phyloP scores from a whole-genome alignment of 2,888 invertebrate genomes.

The Limenitis arthemis region DNA sequence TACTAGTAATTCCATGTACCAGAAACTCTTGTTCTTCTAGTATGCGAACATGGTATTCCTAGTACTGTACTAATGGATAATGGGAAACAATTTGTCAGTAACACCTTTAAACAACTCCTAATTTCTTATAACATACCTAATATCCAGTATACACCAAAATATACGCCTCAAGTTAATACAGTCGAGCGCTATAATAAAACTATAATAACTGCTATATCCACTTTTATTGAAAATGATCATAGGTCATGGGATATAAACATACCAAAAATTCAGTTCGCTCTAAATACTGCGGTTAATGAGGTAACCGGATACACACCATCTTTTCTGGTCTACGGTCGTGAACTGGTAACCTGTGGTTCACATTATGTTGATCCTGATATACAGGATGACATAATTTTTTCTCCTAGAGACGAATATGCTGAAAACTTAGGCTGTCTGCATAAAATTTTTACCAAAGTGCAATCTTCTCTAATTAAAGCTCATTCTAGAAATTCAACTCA shows the following conservation, averaged over 20 bases:
- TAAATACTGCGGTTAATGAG: conserved; percentile 11
- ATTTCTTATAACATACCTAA: conserved; percentile 4
- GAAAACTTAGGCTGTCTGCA: conserved; percentile 5
- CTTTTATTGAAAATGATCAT: conserved; percentile 7
- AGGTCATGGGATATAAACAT: conserved; percentile 9
- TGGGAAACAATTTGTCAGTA: conserved; percentile 20
- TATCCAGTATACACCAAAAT: conserved; percentile 4
- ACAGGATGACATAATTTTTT: not conserved
- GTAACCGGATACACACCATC: no score
- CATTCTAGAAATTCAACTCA: not conserved
- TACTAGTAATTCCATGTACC: no score
- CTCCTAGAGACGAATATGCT: conserved; percentile 6
- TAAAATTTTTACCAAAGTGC: conserved; percentile 1
- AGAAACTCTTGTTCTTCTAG: no score
- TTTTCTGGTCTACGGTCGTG: conserved; percentile 1
- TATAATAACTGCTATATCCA: conserved; percentile 9
- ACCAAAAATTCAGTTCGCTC: conserved; percentile 8
- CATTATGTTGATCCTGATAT: not conserved
- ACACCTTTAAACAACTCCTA: conserved; percentile 5
- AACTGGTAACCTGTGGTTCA: conserved; percentile 2
- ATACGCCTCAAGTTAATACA: conserved; percentile 8
- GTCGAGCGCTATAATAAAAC: conserved; percentile 15
- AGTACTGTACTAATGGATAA: conserved; percentile 10
- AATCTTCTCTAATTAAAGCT: not conserved
- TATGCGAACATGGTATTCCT: conserved; percentile 23